These are phyloP conservation scores for Propithecus perrieri DNA, from an alignment of 2,797 vertebrate genomes.

Conservation along the genomic window DNA sequence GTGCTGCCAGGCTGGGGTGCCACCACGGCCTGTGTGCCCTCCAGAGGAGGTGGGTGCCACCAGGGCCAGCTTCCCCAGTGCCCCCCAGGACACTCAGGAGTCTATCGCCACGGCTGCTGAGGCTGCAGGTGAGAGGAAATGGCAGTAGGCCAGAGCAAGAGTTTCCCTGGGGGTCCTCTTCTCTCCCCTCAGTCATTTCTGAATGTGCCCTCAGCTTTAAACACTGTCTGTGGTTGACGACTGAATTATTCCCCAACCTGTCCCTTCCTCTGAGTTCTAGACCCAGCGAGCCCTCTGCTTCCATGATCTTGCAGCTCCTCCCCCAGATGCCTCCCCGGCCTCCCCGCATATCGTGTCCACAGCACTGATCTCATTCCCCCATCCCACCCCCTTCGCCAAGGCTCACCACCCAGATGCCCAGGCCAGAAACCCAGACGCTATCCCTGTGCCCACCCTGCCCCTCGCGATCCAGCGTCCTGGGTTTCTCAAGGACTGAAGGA, in stretches of 20 bases:
- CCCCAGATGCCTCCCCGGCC: too few relatives aligned
- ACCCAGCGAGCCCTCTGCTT: not conserved
- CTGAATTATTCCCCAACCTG: not conserved
- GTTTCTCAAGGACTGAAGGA: not conserved
- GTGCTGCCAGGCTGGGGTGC: slow-evolving; percentile 85
- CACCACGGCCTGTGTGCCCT: slow-evolving; percentile 83
- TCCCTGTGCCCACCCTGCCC: not conserved
- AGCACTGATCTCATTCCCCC: not conserved
- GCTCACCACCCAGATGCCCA: not conserved
- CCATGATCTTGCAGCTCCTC: not conserved
- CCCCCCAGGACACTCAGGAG: slow-evolving; percentile 82
- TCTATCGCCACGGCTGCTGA: slow-evolving; percentile 65
- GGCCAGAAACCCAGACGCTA: not conserved
- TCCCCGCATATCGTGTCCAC: not conserved
- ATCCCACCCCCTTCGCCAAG: not conserved
- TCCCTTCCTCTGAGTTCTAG: not conserved
- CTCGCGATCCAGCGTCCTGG: not conserved
- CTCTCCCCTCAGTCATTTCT: not conserved
- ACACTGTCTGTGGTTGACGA: not conserved
- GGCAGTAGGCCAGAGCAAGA: not conserved
- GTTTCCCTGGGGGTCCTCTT: not conserved
- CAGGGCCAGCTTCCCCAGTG: slow-evolving; percentile 86
- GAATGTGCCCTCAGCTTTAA: not conserved
- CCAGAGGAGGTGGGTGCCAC: slow-evolving; percentile 84
- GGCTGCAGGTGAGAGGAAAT: slow-evolving; percentile 82